Evolutionary conservation across 1,140 invertebrate genomes (phyloP), one percentile per base, ranked within the genome.

Genomic region (Drosophila bocqueti): DNA sequence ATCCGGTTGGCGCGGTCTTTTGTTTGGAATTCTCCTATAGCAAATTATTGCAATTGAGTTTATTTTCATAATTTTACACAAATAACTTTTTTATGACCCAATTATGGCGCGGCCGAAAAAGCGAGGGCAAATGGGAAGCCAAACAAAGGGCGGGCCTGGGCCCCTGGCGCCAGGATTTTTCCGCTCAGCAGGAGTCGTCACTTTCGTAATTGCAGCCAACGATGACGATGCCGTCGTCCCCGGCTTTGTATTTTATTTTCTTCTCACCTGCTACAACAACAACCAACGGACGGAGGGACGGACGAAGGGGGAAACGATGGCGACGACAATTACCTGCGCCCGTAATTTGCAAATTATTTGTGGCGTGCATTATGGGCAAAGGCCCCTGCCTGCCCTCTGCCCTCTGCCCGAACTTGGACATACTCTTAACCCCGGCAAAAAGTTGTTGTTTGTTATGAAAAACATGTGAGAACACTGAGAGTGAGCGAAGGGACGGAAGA

Each of bases 11-110:
- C 24, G 36, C 24, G 66, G 43, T 65, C 36, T 36, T 65, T 63
- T 75, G 72, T 60, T 81, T 63, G 59, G 60, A 59, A 71, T 82
- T 76, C 62, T 74, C 42, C 24, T 15, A 50, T 46, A 63, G 58
- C 55, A 87, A 87, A 87, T 89, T 89, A 89, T 83, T 87, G 81
- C 84, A 87, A 87, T 87, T 89, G 84, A 84, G 77, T 87, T 89
- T 79, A 83, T 83, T 83, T 84, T 87, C 77, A 81, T 89, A 89
- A 89, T 87, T 87, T 84, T 84, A 89, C 77, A 84, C 84, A 87
- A 87, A 87, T 87, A 81, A 83, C 84, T 89, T 78, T 87, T 89
- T 87, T 89, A 89, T 87, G 84, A 87, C 77, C 84, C 77, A 89
- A 87, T 87, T 87, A 83, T 65, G 36, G 64, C 6, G 24, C 18